These are phyloP conservation scores for Cervus canadensis DNA, from an alignment of 2,113 vertebrate species.

Conservation along the genomic window DNA sequence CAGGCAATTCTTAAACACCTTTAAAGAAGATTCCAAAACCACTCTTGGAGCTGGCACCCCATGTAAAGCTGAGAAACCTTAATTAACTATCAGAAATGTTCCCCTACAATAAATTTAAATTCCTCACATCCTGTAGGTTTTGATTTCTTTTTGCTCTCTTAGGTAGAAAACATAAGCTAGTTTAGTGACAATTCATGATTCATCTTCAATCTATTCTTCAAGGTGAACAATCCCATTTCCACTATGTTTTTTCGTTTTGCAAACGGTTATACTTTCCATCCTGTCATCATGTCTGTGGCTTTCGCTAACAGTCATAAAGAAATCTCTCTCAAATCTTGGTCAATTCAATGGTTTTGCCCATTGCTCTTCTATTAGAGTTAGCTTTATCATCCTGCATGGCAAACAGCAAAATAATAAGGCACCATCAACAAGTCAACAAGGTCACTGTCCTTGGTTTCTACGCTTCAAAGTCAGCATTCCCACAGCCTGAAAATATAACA, in stretches of 20 bases:
- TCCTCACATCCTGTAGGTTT: neutral
- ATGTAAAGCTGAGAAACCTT: neutral
- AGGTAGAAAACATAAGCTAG: neutral
- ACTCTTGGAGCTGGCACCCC: neutral
- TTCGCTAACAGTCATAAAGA: neutral
- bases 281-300: neutral
- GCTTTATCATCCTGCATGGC: neutral
- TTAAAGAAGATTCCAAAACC: slow-evolving; percentile 7
- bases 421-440: neutral
- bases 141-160: neutral
- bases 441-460: neutral
- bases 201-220: neutral
- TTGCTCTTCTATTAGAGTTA: neutral
- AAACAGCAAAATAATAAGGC: neutral
- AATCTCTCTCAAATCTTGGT: neutral
- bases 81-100: neutral
- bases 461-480: neutral
- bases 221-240: neutral
- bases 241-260: neutral
- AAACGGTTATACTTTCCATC: neutral
- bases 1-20: neutral
- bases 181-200: neutral
- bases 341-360: neutral
- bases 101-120: neutral
- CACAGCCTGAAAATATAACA: neutral